Base-by-base conservation (phyloP, 2,113 vertebrate species). In the Geococcyx californianus region DNA sequence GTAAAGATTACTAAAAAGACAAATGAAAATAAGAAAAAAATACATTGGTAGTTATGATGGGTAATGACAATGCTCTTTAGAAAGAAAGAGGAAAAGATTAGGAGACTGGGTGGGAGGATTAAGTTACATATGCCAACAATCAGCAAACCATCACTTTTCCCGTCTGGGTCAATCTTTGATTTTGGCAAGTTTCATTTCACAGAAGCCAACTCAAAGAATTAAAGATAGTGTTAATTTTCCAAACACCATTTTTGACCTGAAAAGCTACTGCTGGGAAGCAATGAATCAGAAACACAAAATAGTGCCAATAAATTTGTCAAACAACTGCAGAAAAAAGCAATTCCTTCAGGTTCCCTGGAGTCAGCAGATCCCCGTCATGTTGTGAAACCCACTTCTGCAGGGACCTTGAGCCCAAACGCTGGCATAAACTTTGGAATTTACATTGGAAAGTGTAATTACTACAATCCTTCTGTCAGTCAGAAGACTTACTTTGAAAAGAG, bases 301-400 rank as follows among this genome's bases (percentile, higher is more conserved):
- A 0, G 0, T 62, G 52, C 23, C 2, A 4, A 82, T 60, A 78
- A 47, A 60, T 29, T 8, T 40, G 24, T 72, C 47, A 29, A 29
- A 44, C 28, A 63, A 74, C 16, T 26, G 9, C 15, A 78, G 25
- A 67, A 63, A 23, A 92, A 86, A 89, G 11, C 6, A 95, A 40
- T 52, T 76, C 38, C 24, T 87, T 68, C 34, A 38, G 10, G 10
- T 87, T 78, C 19, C 18, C 52, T 4, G 3, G 29, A 56, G 28
- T 72, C 38, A 75, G 51, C 16, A 94, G 21, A 62, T 77, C 31
- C 36, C 21, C 74, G 18, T 4, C 34, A n/a, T 19, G 28, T 38
- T 23, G 29, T 52, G 40, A 92, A 79, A 69, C 7, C 5, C 4
- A 56, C 15, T 58, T 77, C 72, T 92, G 36, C 67, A 62, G 59